A percentile compares a stretch with the other conserved stretches of the same genome.
Evolutionary conservation across 2,888 invertebrate species (phyloP).

Genomic region (Caenorhabditis macrosperma): DNA sequence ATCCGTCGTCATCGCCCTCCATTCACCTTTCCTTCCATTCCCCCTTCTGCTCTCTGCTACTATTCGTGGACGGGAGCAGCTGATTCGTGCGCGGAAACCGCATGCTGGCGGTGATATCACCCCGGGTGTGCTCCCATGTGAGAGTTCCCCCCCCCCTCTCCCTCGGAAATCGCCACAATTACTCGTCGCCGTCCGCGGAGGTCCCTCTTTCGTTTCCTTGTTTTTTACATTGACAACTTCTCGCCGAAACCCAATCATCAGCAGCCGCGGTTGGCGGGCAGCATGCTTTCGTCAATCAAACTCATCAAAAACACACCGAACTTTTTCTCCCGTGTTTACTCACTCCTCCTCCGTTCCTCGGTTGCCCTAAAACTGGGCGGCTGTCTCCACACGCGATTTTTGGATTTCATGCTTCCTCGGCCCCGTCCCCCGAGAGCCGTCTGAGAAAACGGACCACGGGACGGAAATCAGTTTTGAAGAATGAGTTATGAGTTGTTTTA

Average conservation of each 20-base stretch:
- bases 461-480: not conserved
- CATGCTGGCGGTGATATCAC: slow-evolving; percentile 1
- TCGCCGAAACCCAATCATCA: slow-evolving; percentile 43
- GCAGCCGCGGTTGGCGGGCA: slow-evolving; percentile 4
- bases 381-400: not conserved
- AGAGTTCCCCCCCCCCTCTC: too few species aligned
- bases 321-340: slow-evolving; percentile 5
- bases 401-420: not conserved
- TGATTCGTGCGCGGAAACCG: slow-evolving; percentile 18
- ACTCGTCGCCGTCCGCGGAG: slow-evolving; percentile 6
- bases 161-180: too few species aligned
- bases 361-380: not conserved
- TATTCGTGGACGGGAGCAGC: slow-evolving; percentile 23
- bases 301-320: slow-evolving; percentile 43
- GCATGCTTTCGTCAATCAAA: slow-evolving; percentile 49
- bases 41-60: not conserved
- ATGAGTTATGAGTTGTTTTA: not conserved
- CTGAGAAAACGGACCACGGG: not conserved
- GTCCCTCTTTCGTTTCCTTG: slow-evolving; percentile 20
- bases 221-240: slow-evolving; percentile 32
- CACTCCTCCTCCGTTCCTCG: slow-evolving; percentile 15
- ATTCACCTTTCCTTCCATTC: not conserved
- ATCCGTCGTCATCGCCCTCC: not conserved
- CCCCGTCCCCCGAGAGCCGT: not conserved
- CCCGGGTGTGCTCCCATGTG: slow-evolving; percentile 9